These are phyloP conservation scores for Gymnothorax reevesii DNA, from an alignment of 2,797 vertebrate species.

Conservation along the genomic window DNA sequence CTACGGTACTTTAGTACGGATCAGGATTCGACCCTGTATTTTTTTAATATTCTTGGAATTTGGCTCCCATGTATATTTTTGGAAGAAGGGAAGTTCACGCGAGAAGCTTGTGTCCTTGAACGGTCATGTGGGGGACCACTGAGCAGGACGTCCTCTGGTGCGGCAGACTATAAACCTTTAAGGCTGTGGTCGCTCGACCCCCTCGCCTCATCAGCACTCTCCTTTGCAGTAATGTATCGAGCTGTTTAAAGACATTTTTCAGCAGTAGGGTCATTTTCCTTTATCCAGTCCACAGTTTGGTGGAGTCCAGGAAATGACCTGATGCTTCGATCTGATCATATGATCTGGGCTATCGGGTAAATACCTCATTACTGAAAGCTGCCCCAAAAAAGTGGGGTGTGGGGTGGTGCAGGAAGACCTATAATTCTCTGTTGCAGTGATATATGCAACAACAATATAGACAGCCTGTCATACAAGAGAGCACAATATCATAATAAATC, in stretches of 20 bases:
- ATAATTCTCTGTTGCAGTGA: neutral
- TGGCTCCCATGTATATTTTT: neutral
- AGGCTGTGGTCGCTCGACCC: neutral
- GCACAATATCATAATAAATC: neutral
- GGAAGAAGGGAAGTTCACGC: neutral
- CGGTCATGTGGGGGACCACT: neutral
- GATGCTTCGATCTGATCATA: neutral
- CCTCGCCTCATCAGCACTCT: neutral
- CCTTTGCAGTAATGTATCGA: neutral
- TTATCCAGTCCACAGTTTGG: neutral
- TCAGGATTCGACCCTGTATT: neutral
- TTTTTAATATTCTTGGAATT: neutral
- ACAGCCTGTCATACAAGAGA: neutral
- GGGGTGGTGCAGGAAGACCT: neutral
- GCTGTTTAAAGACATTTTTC: neutral
- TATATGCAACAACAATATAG: neutral
- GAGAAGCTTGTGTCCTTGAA: neutral
- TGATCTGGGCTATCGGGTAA: conserved; percentile 3
- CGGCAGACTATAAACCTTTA: neutral
- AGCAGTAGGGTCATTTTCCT: conserved; percentile 5
- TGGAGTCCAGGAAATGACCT: neutral
- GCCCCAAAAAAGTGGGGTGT: neutral
- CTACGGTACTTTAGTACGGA: neutral
- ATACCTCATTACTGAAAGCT: neutral
- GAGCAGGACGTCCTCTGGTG: neutral